These are phyloP conservation scores for Chaetodon trifascialis DNA, from an alignment of 2,113 vertebrate species.

Conservation along the genomic window DNA sequence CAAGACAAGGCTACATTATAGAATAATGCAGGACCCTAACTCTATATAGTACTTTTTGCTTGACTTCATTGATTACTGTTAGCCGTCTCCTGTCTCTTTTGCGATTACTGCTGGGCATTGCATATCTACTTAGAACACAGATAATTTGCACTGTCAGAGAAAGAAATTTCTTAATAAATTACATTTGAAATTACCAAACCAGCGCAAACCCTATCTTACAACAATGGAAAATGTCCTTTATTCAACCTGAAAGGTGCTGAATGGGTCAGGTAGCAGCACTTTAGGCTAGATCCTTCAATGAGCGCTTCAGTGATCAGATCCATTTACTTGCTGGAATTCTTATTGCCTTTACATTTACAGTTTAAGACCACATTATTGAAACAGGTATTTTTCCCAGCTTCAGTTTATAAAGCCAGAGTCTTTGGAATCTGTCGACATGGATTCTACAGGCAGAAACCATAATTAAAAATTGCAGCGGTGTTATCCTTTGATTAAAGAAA, in stretches of 20 bases:
- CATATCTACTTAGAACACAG: not conserved
- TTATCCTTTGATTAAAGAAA: constrained; percentile 1
- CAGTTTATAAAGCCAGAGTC: not conserved
- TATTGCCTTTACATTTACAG: not conserved
- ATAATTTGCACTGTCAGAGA: not conserved
- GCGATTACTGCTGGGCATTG: not conserved
- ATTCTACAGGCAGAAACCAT: not conserved
- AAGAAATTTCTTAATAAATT: not conserved
- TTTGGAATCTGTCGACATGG: not conserved
- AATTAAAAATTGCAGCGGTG: not conserved
- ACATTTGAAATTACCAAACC: not conserved
- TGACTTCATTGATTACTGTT: not conserved
- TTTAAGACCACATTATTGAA: too few relatives aligned
- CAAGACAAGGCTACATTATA: not conserved
- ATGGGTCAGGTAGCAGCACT: not conserved
- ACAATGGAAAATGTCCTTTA: not conserved
- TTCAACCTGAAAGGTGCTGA: not conserved
- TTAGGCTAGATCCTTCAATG: too few relatives aligned
- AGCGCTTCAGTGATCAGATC: too few relatives aligned
- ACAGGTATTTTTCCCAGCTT: not conserved
- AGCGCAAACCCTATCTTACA: not conserved
- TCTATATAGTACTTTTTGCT: not conserved
- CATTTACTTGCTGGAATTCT: too few relatives aligned
- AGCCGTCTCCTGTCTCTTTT: not conserved
- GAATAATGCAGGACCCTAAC: not conserved